Evolutionary conservation across 2,113 vertebrate genomes (phyloP).

Genomic region (Nothocercus julius): DNA sequence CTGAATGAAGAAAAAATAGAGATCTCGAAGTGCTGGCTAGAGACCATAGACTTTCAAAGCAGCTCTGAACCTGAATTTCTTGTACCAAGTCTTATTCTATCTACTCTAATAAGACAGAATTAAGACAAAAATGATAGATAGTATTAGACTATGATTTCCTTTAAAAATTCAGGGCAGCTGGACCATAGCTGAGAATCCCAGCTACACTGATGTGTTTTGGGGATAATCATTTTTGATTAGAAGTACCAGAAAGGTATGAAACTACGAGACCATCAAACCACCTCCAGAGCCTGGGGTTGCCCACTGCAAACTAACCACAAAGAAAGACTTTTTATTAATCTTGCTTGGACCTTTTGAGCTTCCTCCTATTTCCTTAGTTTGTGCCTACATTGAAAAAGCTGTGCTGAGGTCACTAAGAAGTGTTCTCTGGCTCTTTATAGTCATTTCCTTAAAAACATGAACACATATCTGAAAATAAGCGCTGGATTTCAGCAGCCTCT

Average conservation of each 20-base stretch:
- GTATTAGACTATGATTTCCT: not conserved
- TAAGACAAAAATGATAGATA: not conserved
- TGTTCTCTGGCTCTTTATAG: not conserved
- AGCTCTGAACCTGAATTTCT: not conserved
- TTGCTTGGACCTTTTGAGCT: not conserved
- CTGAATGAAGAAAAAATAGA: not conserved
- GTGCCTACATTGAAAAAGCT: not conserved
- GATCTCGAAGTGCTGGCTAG: not conserved
- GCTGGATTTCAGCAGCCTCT: conserved; percentile 70
- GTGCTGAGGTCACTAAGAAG: not conserved
- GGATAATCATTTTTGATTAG: not conserved
- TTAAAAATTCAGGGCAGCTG: not conserved
- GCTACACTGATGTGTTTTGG: no score
- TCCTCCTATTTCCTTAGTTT: not conserved
- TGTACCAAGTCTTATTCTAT: not conserved
- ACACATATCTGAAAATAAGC: conserved; percentile 2
- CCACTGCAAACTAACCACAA: not conserved
- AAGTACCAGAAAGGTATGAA: not conserved
- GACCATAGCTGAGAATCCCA: not conserved
- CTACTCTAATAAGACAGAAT: not conserved
- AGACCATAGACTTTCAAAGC: not conserved
- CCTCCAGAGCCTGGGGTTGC: not conserved
- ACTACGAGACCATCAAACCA: not conserved
- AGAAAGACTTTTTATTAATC: not conserved
- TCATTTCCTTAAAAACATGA: not conserved